Evolutionary conservation across 2,888 invertebrate species (phyloP).

Genomic region (Spilosoma lubricipeda): DNA sequence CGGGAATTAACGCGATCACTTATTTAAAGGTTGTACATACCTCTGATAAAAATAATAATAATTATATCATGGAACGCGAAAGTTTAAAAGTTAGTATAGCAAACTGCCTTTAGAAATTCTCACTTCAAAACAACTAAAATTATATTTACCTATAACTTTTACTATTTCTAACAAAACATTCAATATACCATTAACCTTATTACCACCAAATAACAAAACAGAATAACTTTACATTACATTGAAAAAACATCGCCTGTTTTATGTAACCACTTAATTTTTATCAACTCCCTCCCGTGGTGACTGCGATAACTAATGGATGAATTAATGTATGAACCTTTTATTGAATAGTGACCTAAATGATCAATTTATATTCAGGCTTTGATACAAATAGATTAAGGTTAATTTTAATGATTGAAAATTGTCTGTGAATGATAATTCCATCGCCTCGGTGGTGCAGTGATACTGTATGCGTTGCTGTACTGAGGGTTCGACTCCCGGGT

Average conservation of each 20-base stretch:
- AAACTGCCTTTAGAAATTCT: too few species aligned
- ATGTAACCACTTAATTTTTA: slow-evolving; percentile 60
- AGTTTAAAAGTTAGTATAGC: too few species aligned
- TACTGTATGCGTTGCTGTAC: too few species aligned
- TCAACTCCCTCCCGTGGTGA: slow-evolving; percentile 51
- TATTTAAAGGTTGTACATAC: too few species aligned
- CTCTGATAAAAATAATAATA: too few species aligned
- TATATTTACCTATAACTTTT: background rate
- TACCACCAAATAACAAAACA: slow-evolving; percentile 25
- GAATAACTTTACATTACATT: slow-evolving; percentile 23
- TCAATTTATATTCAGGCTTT: slow-evolving; percentile 6
- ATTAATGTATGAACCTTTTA: slow-evolving; percentile 55
- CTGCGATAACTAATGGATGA: slow-evolving; percentile 53
- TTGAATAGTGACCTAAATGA: slow-evolving; percentile 38
- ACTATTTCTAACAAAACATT: slow-evolving; percentile 28
- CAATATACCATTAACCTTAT: slow-evolving; percentile 41
- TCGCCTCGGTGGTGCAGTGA: too few species aligned
- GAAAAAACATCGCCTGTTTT: slow-evolving; percentile 27
- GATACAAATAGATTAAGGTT: background rate
- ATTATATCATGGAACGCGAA: too few species aligned
- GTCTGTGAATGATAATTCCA: too few species aligned
- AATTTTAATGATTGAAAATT: background rate
- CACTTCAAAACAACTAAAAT: background rate
- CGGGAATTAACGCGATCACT: too few species aligned
- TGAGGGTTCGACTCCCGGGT: too few species aligned